A percentile compares a stretch with the other conserved stretches of the same genome.
Evolutionary conservation across 2,113 vertebrate species (phyloP).

Genomic region (Perca fluviatilis): DNA sequence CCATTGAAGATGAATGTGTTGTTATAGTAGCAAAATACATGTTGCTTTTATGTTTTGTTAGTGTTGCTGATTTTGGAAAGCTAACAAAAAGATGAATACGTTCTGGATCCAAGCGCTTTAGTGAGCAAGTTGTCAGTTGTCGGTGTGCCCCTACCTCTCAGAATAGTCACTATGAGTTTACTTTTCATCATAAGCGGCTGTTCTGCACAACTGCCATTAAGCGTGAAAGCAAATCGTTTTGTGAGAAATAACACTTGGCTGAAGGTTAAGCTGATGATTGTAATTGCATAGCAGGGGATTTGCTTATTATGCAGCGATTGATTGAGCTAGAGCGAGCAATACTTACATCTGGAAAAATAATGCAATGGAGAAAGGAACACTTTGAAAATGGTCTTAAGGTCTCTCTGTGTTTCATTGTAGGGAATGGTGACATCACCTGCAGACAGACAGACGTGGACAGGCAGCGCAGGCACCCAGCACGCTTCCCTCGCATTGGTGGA

Average conservation of each 20-base stretch:
- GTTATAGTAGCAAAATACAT: background rate
- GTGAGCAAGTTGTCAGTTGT: background rate
- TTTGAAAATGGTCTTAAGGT: background rate
- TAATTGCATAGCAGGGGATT: constrained; percentile 23
- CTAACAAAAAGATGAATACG: background rate
- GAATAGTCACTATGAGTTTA: background rate
- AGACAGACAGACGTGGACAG: constrained; percentile 70
- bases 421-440: constrained; percentile 80
- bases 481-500: constrained; percentile 58
- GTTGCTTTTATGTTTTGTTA: background rate
- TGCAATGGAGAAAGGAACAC: background rate
- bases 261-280: constrained; percentile 40
- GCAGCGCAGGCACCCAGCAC: constrained; percentile 52
- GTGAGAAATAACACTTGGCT: constrained; percentile 32
- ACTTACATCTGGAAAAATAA: constrained; percentile 5
- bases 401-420: constrained; percentile 53
- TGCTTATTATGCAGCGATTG: constrained; percentile 13
- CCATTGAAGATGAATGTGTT: background rate
- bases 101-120: background rate
- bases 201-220: constrained; percentile 6
- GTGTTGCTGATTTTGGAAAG: background rate
- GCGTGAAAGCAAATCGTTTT: constrained; percentile 19
- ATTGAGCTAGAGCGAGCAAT: constrained; percentile 27
- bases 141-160: too few species aligned
- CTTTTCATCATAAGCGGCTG: background rate